phyloP scores from a whole-genome alignment of 2,888 invertebrate genomes.

The Augiades crinisus region DNA sequence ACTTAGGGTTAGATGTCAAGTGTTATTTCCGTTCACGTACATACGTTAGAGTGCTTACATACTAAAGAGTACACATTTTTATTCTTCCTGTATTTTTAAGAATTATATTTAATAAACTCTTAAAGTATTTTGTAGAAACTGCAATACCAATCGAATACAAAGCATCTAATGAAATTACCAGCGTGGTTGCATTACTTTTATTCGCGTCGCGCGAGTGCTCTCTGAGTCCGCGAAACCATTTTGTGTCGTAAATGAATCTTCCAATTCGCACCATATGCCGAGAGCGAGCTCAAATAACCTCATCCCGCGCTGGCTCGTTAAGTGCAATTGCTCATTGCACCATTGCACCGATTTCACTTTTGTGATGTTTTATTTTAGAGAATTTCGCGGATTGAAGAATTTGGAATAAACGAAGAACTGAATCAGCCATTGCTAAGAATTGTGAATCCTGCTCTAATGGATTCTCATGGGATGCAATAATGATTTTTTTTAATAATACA shows the following conservation, averaged over 20 bases:
- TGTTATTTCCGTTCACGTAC: no score
- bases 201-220: conserved; percentile 4
- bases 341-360: not conserved
- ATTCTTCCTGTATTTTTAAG: no score
- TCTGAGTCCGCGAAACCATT: conserved; percentile 12
- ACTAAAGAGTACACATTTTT: no score
- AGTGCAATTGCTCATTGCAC: conserved; percentile 45
- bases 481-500: no score
- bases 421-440: no score
- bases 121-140: no score
- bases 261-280: conserved; percentile 42
- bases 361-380: not conserved
- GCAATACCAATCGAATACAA: not conserved
- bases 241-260: conserved; percentile 41
- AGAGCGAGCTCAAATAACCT: conserved; percentile 36
- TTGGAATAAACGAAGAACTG: not conserved
- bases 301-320: conserved; percentile 39
- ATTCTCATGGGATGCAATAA: no score
- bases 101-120: no score
- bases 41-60: no score
- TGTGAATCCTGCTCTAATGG: no score
- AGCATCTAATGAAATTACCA: not conserved
- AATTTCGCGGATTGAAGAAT: not conserved
- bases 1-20: no score
- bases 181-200: conserved; percentile 12